A percentile compares a stretch with the other conserved stretches of the same genome.
Evolutionary conservation across 2,797 vertebrate species (phyloP).

Genomic region (Eulemur rubriventer): DNA sequence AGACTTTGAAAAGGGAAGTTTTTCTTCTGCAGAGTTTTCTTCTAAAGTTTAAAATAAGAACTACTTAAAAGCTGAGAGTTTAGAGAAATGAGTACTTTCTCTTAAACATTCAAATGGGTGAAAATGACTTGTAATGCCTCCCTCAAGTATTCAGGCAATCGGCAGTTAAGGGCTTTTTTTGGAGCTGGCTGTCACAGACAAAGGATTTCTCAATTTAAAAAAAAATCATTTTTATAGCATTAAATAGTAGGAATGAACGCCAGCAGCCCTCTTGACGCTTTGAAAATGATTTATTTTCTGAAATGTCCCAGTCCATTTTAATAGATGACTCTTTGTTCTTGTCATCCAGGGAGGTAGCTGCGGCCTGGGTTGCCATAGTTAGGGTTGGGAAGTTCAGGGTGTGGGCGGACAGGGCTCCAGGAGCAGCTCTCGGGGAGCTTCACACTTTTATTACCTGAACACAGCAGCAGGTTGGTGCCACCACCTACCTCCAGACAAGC

Average conservation of each 20-base stretch:
- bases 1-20: conserved; percentile 60
- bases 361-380: neutral
- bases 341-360: neutral
- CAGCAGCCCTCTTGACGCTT: conserved; percentile 25
- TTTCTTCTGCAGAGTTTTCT: conserved; percentile 56
- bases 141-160: conserved; percentile 54
- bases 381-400: neutral
- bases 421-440: neutral
- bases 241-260: conserved; percentile 12
- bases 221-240: conserved; percentile 53
- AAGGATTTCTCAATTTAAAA: conserved; percentile 62
- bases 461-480: neutral
- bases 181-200: conserved; percentile 61
- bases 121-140: conserved; percentile 53
- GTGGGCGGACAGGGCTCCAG: no score
- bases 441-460: neutral
- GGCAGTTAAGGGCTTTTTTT: conserved; percentile 30
- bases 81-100: conserved; percentile 47
- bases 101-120: conserved; percentile 50
- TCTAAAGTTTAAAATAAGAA: conserved; percentile 69
- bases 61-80: conserved; percentile 52
- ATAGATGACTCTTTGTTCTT: neutral
- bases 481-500: neutral
- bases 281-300: conserved; percentile 12
- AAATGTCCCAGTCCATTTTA: neutral